phyloP scores from a whole-genome alignment of 2,888 invertebrate species.

The Actias luna region DNA sequence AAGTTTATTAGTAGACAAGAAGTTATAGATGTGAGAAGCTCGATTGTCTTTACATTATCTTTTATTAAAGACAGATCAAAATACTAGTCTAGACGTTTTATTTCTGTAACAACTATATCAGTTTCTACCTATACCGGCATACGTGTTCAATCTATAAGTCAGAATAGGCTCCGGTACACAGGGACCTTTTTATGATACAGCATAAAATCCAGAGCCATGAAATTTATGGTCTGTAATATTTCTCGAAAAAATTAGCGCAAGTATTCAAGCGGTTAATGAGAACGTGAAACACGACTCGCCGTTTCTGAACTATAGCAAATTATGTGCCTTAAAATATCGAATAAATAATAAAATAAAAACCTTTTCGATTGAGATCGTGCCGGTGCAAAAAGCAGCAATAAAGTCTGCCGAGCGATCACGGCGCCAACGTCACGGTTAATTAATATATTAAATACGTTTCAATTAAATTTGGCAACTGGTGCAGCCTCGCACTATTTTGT shows the following conservation, averaged over 20 bases:
- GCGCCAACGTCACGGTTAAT: conserved; percentile 62
- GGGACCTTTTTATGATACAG: conserved; percentile 58
- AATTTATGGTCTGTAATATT: conserved; percentile 67
- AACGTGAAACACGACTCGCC: conserved; percentile 71
- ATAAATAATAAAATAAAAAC: conserved; percentile 57
- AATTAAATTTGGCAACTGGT: conserved; percentile 62
- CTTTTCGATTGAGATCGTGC: conserved; percentile 62
- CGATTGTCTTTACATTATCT: neutral
- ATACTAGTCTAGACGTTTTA: conserved; percentile 15
- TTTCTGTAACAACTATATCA: conserved; percentile 36
- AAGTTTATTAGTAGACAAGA: neutral
- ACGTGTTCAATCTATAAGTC: conserved; percentile 51
- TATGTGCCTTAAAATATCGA: conserved; percentile 68
- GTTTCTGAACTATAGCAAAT: conserved; percentile 66
- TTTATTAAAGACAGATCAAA: conserved; percentile 3
- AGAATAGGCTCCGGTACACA: conserved; percentile 53
- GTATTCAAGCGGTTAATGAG: conserved; percentile 77
- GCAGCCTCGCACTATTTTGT: conserved; percentile 44
- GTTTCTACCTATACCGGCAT: conserved; percentile 33
- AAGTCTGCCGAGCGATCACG: conserved; percentile 51
- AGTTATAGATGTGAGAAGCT: neutral
- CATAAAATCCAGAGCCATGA: conserved; percentile 67
- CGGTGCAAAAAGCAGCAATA: conserved; percentile 64
- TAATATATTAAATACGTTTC: conserved; percentile 71
- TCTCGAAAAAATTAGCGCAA: conserved; percentile 74